Base-by-base conservation (phyloP, 2,888 invertebrate species). In the Oscheius onirici region DNA sequence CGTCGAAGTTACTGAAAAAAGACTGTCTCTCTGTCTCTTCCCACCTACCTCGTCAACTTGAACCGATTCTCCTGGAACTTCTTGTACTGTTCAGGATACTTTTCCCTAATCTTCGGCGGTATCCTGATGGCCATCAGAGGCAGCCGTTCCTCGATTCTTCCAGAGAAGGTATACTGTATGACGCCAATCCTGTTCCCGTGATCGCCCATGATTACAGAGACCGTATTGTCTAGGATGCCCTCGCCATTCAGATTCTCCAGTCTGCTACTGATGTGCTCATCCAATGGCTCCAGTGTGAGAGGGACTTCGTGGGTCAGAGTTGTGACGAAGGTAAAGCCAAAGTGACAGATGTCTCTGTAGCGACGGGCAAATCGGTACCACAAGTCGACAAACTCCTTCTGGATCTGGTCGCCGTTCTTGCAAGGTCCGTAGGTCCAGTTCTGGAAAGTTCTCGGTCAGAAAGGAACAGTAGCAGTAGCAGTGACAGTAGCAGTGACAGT, bases 131-230 rank as follows among this genome's bases (percentile, higher is more conserved):
- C 86, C 78, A 89, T 80, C 55, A 89, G 82, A 0, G 89, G 89
- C 72, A 89, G 84, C 44, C 89, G 78, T 66, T 89, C 89, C 74
- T 89, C 89, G 22, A 89, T 83, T 67, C 84, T 72, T 11, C 89
- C 89, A 3, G 88, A 83, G 75, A 84, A 88, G 0, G 88, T 86
- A 63, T 84, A 82, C 65, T 89, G 83, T 52, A 89, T 86, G 43
- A 79, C 73, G n/a, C 88, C 89, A 60, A 88, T 88, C 51, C 89
- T 80, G 76, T 88, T 87, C 13, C 89, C 89, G 77, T 89, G 89
- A 71, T 89, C 89, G 69, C 89, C 89, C 83, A 88, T 79, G 13
- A 86, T 77, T 5, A 86, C 69, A 0, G 86, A 75, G 13, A 81
- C 73, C 15, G 81, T 81, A 70, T 84, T 82, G 40, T 84, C 72